Evolutionary conservation across 1,140 invertebrate genomes (phyloP), one percentile per base, ranked within the genome.

Genomic region (Lanistes nyassanus): DNA sequence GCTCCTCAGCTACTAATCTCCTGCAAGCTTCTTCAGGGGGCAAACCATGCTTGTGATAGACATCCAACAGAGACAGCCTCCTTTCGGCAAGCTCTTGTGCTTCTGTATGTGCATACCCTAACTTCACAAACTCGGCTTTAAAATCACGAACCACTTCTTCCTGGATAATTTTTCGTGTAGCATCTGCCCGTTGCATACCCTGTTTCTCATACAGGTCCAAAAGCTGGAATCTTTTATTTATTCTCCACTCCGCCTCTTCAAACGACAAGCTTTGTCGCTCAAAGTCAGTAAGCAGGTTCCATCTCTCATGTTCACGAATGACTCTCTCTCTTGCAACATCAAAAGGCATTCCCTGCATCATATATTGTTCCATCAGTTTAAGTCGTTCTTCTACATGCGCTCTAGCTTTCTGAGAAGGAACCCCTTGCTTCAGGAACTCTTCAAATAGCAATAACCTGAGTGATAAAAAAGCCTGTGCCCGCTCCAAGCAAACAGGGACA

Each of bases 101-200:
- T 31, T 70, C 31, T 16, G 53, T 34, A 26, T 34, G 5, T 7
- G 16, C 2, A 19, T 55, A 21, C 16, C 68, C 68, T 34, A 70
- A 16, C 11, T 21, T 31, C 53, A 36, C 31, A 37, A 70, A 70
- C 6, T 70, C 68, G 7, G n/a, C n/a, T n/a, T 23, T 56, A 34
- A 70, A 70, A 47, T 70, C 68, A 37, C 21, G 68, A 21, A 70
- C 36, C 51, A 70, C 47, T 29, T 70, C 68, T 21, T 56, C 68
- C 9, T 70, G 47, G 31, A 70, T 47, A 7, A 70, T 53, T 3
- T 70, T 70, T 13, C 36, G 29, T 7, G 31, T 13, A 31, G 68
- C 68, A 23, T 70, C 53, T 37, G 53, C 68, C 11, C 21, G 36
- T 9, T 47, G 53, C 19, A 47, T 31, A 9, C 47, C 68, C 11